phyloP scores from a whole-genome alignment of 2,797 vertebrate species.

The Pseudotriccus pelzelni region DNA sequence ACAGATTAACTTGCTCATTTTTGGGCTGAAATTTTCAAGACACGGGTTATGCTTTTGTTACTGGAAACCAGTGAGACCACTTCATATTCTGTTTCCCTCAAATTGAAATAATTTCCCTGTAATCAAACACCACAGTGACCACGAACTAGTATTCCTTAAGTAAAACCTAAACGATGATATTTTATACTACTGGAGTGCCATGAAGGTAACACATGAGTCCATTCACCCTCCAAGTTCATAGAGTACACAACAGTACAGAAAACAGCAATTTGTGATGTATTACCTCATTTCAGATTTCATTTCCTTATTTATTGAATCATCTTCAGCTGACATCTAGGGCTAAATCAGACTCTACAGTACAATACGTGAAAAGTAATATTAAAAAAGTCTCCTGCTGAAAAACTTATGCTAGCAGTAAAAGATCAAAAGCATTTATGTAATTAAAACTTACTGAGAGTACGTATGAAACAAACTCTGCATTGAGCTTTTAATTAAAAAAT shows the following conservation, averaged over 20 bases:
- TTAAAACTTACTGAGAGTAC: background rate
- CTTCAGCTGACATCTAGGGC: background rate
- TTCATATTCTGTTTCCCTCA: background rate
- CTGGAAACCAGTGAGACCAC: background rate
- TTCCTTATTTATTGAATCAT: background rate
- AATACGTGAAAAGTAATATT: background rate
- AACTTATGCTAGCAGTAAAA: background rate
- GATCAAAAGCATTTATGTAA: conserved; percentile 18
- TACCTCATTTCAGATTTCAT: background rate
- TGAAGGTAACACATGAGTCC: background rate
- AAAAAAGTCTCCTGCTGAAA: background rate
- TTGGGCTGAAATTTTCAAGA: background rate
- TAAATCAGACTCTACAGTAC: background rate
- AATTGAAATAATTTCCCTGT: background rate
- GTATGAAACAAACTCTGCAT: background rate
- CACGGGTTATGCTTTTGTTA: background rate
- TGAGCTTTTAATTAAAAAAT: conserved; percentile 37
- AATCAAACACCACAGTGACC: background rate
- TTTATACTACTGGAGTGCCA: background rate
- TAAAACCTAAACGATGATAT: background rate
- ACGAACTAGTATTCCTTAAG: background rate
- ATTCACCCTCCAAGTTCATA: background rate
- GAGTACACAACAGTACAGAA: background rate
- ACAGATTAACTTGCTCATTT: background rate
- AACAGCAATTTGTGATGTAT: background rate